A percentile compares a stretch with the other conserved stretches of the same genome.
These are phyloP conservation scores for Tauraco hartlaubi DNA, from an alignment of 2,797 vertebrate genomes.

Conservation along the genomic window DNA sequence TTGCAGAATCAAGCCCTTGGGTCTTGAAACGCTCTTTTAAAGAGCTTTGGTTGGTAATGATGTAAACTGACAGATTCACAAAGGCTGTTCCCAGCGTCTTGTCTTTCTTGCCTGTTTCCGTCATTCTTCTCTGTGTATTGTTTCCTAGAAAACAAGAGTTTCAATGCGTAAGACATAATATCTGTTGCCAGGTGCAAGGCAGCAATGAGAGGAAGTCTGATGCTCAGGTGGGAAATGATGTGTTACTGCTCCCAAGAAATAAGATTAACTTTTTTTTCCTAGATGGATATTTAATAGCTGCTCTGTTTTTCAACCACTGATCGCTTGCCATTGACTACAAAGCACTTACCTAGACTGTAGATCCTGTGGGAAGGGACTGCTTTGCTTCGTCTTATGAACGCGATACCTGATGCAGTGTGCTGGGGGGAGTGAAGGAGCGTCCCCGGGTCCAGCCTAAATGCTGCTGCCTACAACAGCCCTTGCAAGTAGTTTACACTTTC, in stretches of 20 bases:
- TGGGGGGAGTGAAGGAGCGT: background rate
- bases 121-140: background rate
- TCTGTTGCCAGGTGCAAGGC: slow-evolving; percentile 39
- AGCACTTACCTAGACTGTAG: background rate
- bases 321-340: background rate
- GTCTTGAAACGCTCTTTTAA: background rate
- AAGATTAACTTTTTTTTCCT: background rate
- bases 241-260: slow-evolving; percentile 3
- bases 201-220: slow-evolving; percentile 29
- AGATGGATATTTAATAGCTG: background rate
- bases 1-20: background rate
- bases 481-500: background rate
- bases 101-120: slow-evolving; percentile 42
- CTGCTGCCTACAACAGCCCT: background rate
- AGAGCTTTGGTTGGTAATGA: slow-evolving; percentile 3
- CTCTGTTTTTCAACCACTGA: background rate
- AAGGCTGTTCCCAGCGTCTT: background rate
- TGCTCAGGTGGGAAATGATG: slow-evolving; percentile 31
- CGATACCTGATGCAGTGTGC: background rate
- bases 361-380: background rate
- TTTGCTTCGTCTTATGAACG: background rate
- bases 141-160: slow-evolving; percentile 31
- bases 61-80: slow-evolving; percentile 41
- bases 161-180: background rate
- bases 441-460: background rate